Evolutionary conservation across 2,888 invertebrate species (phyloP).

Genomic region (Mesochorus sp.): DNA sequence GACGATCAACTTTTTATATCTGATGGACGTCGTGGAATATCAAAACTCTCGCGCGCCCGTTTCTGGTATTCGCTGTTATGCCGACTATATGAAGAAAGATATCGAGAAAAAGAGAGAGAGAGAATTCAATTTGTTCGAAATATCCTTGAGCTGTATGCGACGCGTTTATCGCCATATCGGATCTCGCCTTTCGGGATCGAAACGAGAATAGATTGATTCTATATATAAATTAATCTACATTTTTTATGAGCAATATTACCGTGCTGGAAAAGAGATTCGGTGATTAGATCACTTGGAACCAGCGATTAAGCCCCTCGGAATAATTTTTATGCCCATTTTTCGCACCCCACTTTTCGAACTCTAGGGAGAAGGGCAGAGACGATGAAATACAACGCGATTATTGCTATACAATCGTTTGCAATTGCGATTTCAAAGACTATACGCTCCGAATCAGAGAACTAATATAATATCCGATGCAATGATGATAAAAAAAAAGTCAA

Average conservation of each 20-base stretch:
- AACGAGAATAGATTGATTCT: slow-evolving; percentile 33
- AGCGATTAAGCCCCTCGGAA: slow-evolving; percentile 15
- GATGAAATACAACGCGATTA: too few species aligned
- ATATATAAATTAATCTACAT: not conserved
- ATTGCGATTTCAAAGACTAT: too few species aligned
- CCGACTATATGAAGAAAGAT: too few species aligned
- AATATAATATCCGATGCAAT: not conserved
- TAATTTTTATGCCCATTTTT: not conserved
- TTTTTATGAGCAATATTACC: slow-evolving; percentile 7
- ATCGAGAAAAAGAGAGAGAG: slow-evolving; percentile 42
- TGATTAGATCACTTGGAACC: too few species aligned
- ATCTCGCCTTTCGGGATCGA: slow-evolving; percentile 54
- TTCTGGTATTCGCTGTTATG: too few species aligned
- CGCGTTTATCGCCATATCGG: slow-evolving; percentile 55
- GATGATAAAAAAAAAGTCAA: slow-evolving; percentile 21
- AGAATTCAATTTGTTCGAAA: slow-evolving; percentile 61
- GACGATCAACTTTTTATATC: slow-evolving; percentile 41
- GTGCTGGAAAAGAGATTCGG: slow-evolving; percentile 42
- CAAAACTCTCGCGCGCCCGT: slow-evolving; percentile 25
- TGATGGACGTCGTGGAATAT: slow-evolving; percentile 50
- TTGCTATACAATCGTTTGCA: too few species aligned
- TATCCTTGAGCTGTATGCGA: slow-evolving; percentile 59
- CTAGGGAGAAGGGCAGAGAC: too few species aligned
- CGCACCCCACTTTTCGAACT: not conserved
- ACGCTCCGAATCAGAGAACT: too few species aligned